A percentile compares a stretch with the other conserved stretches of the same genome.
Evolutionary conservation across 2,888 invertebrate genomes (phyloP).

Genomic region (Xestia ashworthii): DNA sequence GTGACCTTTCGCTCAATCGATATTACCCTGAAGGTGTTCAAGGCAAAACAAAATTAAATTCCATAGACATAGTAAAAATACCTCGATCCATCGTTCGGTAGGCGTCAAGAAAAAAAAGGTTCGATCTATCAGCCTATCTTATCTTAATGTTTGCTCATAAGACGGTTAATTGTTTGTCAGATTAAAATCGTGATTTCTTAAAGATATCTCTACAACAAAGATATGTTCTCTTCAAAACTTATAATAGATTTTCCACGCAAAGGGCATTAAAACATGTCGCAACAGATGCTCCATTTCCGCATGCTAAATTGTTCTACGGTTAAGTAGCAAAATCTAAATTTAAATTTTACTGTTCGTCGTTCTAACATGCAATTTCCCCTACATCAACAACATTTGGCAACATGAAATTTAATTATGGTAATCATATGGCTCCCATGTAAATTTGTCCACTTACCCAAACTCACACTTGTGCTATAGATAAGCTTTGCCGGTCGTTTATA

Average conservation of each 20-base stretch:
- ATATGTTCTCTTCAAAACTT: neutral
- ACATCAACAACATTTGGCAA: slow-evolving; percentile 43
- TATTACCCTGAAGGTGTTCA: slow-evolving; percentile 51
- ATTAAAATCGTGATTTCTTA: slow-evolving; percentile 19
- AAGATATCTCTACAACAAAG: slow-evolving; percentile 3
- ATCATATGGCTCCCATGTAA: slow-evolving; percentile 68
- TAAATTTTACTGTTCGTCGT: slow-evolving; percentile 13
- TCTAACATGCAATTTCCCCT: slow-evolving; percentile 33
- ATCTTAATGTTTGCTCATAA: slow-evolving; percentile 35
- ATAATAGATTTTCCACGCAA: neutral
- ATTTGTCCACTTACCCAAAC: slow-evolving; percentile 70
- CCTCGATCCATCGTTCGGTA: slow-evolving; percentile 16
- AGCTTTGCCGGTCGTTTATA: slow-evolving; percentile 65
- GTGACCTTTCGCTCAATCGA: slow-evolving; percentile 72
- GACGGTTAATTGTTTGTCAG: slow-evolving; percentile 35
- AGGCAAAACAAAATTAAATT: slow-evolving; percentile 44
- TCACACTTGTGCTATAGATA: slow-evolving; percentile 68
- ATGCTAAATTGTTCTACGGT: slow-evolving; percentile 16
- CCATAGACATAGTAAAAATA: slow-evolving; percentile 39
- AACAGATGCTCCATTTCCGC: slow-evolving; percentile 29
- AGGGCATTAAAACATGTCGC: slow-evolving; percentile 4
- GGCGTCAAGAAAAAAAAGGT: neutral
- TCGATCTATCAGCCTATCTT: slow-evolving; percentile 22
- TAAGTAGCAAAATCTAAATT: slow-evolving; percentile 23
- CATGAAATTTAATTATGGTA: slow-evolving; percentile 66